phyloP scores from a whole-genome alignment of 2,797 vertebrate species.

The Amazonetta brasiliensis region DNA sequence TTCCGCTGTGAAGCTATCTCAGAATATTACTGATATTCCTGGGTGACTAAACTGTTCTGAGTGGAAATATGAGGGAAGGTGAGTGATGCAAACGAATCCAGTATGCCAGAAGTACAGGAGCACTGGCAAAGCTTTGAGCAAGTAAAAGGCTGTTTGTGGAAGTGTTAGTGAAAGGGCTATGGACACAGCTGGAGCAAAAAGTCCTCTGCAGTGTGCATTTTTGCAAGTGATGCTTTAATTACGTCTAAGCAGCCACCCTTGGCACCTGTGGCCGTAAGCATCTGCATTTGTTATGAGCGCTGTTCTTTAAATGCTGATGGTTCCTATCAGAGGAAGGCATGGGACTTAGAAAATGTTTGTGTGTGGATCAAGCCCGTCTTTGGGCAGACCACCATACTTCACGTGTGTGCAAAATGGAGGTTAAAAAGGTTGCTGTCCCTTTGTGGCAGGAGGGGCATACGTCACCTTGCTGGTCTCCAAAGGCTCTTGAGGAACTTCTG shows the following conservation, averaged over 20 bases:
- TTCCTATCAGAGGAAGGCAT: not conserved
- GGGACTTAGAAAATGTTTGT: not conserved
- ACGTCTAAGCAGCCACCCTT: not conserved
- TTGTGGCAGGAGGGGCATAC: constrained; percentile 29
- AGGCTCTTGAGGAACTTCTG: constrained; percentile 73
- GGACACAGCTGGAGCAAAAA: not conserved
- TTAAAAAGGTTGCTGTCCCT: constrained; percentile 56
- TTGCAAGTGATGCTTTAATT: not conserved
- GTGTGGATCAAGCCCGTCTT: not conserved
- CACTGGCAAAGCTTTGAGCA: not conserved
- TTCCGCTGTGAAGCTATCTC: not conserved
- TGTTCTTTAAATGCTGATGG: not conserved
- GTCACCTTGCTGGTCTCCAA: constrained; percentile 70
- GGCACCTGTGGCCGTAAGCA: not conserved
- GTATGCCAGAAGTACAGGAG: not conserved
- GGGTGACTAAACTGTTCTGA: not conserved
- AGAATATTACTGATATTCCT: not conserved
- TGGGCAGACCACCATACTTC: not conserved
- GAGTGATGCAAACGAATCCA: not conserved
- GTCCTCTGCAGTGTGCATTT: not conserved
- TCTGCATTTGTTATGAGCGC: not conserved
- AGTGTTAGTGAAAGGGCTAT: not conserved
- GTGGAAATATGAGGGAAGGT: not conserved
- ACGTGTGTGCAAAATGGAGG: constrained; percentile 7
- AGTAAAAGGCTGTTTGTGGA: not conserved